Percentiles rank a stretch among this genome's conserved stretches.
Evolutionary conservation across 2,113 vertebrate species (phyloP).

Genomic region (Noctilio leporinus): DNA sequence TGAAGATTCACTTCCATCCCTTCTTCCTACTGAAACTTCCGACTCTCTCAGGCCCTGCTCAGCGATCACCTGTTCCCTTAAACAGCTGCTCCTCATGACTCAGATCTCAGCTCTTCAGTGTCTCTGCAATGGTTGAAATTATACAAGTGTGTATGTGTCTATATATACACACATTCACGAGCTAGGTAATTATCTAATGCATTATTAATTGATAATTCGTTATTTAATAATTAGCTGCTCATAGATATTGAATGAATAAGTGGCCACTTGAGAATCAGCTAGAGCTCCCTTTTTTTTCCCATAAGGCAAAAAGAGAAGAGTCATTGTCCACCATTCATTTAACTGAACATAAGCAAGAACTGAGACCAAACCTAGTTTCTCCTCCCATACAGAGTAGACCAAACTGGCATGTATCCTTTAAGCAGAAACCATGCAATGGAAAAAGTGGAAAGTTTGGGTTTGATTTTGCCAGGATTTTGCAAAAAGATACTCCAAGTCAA

Average conservation of each 20-base stretch:
- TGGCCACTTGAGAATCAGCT: neutral
- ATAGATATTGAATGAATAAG: neutral
- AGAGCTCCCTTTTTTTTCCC: neutral
- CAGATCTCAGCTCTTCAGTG: neutral
- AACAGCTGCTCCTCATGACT: neutral
- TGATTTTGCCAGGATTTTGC: neutral
- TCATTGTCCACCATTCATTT: neutral
- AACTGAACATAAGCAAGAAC: neutral
- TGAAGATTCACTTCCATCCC: neutral
- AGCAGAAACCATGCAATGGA: neutral
- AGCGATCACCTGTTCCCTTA: neutral
- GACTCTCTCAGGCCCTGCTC: neutral
- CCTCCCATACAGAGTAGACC: neutral
- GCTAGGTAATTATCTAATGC: neutral
- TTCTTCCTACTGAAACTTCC: neutral
- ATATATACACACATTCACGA: neutral
- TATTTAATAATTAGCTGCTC: neutral
- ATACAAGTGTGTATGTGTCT: too few relatives aligned
- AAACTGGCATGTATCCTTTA: neutral
- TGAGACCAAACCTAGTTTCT: neutral
- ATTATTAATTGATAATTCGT: neutral
- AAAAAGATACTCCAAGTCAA: constrained; percentile 17
- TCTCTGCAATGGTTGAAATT: neutral
- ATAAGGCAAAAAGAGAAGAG: neutral
- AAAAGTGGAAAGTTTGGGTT: neutral